These are phyloP conservation scores for Danio albolineatus DNA, from an alignment of 2,797 vertebrate genomes.

Conservation along the genomic window DNA sequence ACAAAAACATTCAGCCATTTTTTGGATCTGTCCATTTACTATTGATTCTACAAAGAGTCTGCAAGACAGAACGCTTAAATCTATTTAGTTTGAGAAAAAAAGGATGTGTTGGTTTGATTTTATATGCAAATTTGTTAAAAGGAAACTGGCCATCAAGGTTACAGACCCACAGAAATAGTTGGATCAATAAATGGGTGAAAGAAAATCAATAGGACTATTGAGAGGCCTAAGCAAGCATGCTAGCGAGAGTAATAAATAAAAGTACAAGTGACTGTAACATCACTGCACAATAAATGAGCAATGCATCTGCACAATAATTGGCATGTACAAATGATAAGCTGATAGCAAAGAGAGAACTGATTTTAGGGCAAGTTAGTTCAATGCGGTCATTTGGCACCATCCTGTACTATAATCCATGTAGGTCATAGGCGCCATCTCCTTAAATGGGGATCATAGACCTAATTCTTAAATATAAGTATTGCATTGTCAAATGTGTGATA, in stretches of 20 bases:
- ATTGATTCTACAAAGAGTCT: neutral
- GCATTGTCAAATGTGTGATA: neutral
- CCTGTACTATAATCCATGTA: neutral
- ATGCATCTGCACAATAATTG: neutral
- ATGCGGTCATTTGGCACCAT: neutral
- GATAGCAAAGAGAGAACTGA: conserved; percentile 7
- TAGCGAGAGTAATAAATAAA: conserved; percentile 52
- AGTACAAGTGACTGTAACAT: conserved; percentile 22
- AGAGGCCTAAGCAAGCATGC: conserved; percentile 46
- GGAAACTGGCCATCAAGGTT: neutral
- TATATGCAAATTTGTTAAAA: conserved; percentile 5
- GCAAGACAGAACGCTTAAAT: neutral
- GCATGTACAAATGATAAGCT: neutral
- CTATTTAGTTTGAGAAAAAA: neutral
- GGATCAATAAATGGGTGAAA: conserved; percentile 37
- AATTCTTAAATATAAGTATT: neutral
- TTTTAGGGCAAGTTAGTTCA: neutral
- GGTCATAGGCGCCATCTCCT: neutral
- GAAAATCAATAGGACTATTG: conserved; percentile 51
- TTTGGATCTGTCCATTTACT: neutral
- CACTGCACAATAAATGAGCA: conserved; percentile 15
- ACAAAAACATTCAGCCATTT: neutral
- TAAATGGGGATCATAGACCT: neutral
- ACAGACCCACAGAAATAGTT: conserved; percentile 6
- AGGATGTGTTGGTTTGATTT: neutral